Evolutionary conservation across 2,888 invertebrate species (phyloP).

Genomic region (Phortica okadai): DNA sequence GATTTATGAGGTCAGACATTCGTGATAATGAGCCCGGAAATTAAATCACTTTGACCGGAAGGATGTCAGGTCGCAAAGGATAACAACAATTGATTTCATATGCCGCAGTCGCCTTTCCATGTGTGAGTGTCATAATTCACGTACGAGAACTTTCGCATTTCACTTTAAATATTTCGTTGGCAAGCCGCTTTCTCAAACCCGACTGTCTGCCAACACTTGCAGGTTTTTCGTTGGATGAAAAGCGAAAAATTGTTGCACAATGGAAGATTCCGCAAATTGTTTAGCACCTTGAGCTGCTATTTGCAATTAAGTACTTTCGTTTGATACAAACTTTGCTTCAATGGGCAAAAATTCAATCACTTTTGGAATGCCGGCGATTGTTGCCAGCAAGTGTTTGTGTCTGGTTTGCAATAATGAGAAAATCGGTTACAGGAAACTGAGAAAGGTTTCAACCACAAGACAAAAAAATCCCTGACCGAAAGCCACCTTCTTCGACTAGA

Average conservation of each 20-base stretch:
- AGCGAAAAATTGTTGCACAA: not conserved
- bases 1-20: conserved; percentile 71
- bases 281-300: conserved; percentile 21
- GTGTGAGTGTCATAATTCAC: not conserved
- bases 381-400: not conserved
- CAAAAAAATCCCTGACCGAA: too few species aligned
- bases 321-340: conserved; percentile 50
- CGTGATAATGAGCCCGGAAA: conserved; percentile 72
- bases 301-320: conserved; percentile 30
- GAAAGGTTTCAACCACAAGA: too few species aligned
- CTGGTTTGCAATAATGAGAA: not conserved
- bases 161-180: not conserved
- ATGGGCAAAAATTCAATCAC: conserved; percentile 62
- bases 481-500: too few species aligned
- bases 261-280: conserved; percentile 7
- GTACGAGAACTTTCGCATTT: not conserved
- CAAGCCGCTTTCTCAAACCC: not conserved
- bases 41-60: conserved; percentile 74
- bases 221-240: not conserved
- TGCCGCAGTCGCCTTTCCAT: conserved; percentile 42
- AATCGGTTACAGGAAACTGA: not conserved
- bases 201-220: not conserved
- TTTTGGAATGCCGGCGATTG: conserved; percentile 49
- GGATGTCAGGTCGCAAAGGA: conserved; percentile 70
- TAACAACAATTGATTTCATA: conserved; percentile 70